phyloP scores from a whole-genome alignment of 2,797 vertebrate genomes.

The Thaleichthys pacificus region DNA sequence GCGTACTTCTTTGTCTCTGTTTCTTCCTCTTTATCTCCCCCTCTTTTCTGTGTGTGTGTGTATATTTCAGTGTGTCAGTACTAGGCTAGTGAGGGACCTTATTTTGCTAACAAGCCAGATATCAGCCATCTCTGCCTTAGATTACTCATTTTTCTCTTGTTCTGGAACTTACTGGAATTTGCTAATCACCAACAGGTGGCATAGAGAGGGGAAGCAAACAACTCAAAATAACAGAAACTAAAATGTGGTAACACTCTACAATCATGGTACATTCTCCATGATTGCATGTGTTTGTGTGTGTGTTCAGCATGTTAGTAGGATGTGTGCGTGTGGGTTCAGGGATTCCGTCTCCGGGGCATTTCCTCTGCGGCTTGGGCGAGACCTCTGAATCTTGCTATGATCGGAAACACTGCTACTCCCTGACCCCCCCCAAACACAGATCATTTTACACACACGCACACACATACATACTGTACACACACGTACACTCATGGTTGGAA shows the following conservation, averaged over 20 bases:
- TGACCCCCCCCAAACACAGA: constrained; percentile 31
- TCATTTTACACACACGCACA: constrained; percentile 29
- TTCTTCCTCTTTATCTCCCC: neutral
- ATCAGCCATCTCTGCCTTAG: constrained; percentile 43
- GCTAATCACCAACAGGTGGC: constrained; percentile 63
- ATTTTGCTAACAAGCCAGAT: constrained; percentile 30
- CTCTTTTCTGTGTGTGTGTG: constrained; percentile 2
- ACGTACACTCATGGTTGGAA: constrained; percentile 16
- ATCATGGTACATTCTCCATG: constrained; percentile 20
- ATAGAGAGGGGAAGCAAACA: constrained; percentile 21
- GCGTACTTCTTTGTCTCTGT: neutral
- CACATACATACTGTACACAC: neutral
- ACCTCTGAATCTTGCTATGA: constrained; percentile 36
- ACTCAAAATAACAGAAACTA: constrained; percentile 6
- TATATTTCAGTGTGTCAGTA: neutral
- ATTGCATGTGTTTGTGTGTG: constrained; percentile 16
- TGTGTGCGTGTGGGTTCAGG: constrained; percentile 6
- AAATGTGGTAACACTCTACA: constrained; percentile 29
- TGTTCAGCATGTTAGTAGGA: constrained; percentile 17
- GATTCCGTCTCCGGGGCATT: constrained; percentile 30
- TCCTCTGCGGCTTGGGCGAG: constrained; percentile 23
- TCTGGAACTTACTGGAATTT: constrained; percentile 54
- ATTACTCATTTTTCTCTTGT: constrained; percentile 55
- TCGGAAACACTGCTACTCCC: constrained; percentile 39
- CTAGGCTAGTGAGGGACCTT: constrained; percentile 10